Evolutionary conservation across 2,888 invertebrate species (phyloP).

Genomic region (Congeria kusceri): DNA sequence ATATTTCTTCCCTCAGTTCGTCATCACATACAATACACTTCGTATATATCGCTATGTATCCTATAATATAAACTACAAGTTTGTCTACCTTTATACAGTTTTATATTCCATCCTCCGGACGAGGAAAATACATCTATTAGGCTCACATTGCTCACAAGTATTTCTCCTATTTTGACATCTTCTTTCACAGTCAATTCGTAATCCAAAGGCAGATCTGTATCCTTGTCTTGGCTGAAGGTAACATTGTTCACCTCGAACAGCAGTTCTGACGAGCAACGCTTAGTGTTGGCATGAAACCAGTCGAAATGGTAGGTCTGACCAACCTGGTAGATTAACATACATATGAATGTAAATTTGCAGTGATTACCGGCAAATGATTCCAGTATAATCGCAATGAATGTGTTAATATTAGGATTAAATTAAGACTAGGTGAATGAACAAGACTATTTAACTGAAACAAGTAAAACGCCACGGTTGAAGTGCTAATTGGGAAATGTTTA

Average conservation of each 20-base stretch:
- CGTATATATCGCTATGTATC: too few species aligned
- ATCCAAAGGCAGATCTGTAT: constrained; percentile 65
- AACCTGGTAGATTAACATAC: constrained; percentile 48
- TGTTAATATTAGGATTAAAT: too few species aligned
- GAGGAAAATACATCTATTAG: constrained; percentile 73
- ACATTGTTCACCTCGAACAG: constrained; percentile 70
- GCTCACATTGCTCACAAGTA: constrained; percentile 60
- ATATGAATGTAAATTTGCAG: too few species aligned
- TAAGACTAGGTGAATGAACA: too few species aligned
- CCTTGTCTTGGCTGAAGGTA: constrained; percentile 55
- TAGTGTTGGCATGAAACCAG: constrained; percentile 76
- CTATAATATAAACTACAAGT: too few species aligned
- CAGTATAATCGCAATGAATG: too few species aligned
- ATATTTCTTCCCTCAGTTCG: too few species aligned
- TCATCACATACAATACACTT: too few species aligned
- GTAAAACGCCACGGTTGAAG: too few species aligned
- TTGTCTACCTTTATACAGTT: constrained; percentile 48
- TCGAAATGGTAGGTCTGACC: constrained; percentile 71
- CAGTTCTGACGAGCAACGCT: constrained; percentile 72
- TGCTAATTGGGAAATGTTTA: too few species aligned
- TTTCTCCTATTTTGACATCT: constrained; percentile 71
- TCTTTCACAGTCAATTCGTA: constrained; percentile 69
- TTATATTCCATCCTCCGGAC: constrained; percentile 59
- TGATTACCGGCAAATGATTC: too few species aligned
- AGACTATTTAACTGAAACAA: too few species aligned